Evolutionary conservation across 2,888 invertebrate species (phyloP).

Genomic region (Phrixothrix hirtus): DNA sequence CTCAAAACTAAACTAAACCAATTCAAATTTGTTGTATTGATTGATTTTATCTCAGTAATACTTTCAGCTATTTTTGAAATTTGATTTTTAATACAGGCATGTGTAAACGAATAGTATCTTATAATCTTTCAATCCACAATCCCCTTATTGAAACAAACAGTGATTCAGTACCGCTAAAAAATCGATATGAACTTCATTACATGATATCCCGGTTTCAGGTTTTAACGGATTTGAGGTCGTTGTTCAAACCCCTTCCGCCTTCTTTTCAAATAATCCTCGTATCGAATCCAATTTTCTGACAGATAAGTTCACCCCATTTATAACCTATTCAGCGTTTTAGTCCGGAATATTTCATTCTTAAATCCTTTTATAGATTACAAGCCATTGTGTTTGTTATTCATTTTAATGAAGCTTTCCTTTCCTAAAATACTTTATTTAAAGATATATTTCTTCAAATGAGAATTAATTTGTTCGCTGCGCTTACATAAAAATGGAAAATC

Average conservation of each 20-base stretch:
- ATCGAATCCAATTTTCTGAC: constrained; percentile 51
- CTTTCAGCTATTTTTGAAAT: too few species aligned
- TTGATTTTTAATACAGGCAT: too few species aligned
- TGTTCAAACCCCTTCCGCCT: constrained; percentile 30
- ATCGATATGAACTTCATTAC: constrained; percentile 51
- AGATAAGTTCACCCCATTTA: constrained; percentile 51
- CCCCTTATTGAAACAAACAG: too few species aligned
- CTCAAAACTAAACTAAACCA: constrained; percentile 36
- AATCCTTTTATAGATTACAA: constrained; percentile 36
- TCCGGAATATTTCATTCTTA: constrained; percentile 39
- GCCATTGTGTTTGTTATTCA: constrained; percentile 36
- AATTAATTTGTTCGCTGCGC: too few species aligned
- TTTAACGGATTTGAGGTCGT: constrained; percentile 43
- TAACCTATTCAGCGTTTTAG: constrained; percentile 45
- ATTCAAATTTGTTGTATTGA: constrained; percentile 37
- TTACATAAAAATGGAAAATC: too few species aligned
- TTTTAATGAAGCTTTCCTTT: constrained; percentile 34
- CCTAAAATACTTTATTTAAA: too few species aligned
- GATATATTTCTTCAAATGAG: too few species aligned
- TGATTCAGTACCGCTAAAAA: constrained; percentile 42
- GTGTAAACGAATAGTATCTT: too few species aligned
- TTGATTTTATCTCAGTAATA: too few species aligned
- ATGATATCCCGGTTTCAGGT: constrained; percentile 43
- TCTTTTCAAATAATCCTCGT: constrained; percentile 46
- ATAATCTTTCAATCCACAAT: too few species aligned